Conservation (phyloP, 2,113 vertebrate species). For the Rousettus leschenaultii region DNA sequence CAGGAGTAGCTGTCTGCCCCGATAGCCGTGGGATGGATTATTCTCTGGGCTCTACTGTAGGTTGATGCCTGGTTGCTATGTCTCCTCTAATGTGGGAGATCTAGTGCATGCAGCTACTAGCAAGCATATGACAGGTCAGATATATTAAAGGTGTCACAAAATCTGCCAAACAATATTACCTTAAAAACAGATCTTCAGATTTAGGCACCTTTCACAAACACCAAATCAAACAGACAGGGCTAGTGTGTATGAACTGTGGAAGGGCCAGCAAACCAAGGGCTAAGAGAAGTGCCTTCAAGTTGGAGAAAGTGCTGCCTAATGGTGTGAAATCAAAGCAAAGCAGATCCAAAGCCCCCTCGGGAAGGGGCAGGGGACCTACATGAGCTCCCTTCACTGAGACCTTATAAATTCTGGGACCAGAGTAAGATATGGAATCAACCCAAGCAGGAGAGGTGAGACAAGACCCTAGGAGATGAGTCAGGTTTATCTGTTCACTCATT, state of each 20-base stretch:
- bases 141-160: neutral
- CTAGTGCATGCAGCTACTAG: neutral
- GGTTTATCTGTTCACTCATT: neutral
- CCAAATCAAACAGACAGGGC: neutral
- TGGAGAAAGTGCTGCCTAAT: neutral
- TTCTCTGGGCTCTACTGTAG: neutral
- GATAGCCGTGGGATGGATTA: accelerated
- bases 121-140: neutral
- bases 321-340: neutral
- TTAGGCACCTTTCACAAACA: neutral
- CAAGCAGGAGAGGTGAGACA: neutral
- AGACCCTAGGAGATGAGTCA: neutral
- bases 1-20: neutral
- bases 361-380: neutral
- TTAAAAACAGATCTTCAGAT: neutral
- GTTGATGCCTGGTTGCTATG: neutral
- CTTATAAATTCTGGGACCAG: neutral
- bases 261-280: neutral
- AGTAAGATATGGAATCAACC: neutral
- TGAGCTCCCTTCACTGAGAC: neutral
- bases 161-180: neutral
- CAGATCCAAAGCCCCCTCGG: neutral
- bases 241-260: neutral
- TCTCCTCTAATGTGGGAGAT: too few species aligned
- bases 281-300: neutral